Evolutionary conservation across 2,797 vertebrate genomes (phyloP).

Genomic region (Megaceryle alcyon): DNA sequence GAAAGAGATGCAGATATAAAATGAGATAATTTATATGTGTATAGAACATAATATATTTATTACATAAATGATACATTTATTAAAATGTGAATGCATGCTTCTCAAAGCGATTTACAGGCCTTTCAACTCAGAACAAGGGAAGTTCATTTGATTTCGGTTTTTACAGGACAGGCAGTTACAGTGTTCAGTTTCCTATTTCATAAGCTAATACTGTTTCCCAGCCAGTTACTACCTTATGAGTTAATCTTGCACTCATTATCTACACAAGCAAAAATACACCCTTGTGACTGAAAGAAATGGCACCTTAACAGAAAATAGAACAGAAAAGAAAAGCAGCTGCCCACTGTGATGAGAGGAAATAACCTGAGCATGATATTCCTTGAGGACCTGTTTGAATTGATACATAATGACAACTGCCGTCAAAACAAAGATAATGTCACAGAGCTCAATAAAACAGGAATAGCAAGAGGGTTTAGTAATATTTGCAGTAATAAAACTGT

Average conservation of each 20-base stretch:
- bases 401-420: conserved; percentile 58
- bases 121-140: background rate
- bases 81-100: background rate
- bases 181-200: background rate
- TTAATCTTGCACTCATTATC: conserved; percentile 49
- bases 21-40: background rate
- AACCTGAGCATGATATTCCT: conserved; percentile 26
- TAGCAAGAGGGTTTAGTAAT: conserved; percentile 2
- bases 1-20: background rate
- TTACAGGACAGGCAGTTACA: background rate
- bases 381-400: conserved; percentile 42
- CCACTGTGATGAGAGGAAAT: conserved; percentile 32
- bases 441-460: background rate
- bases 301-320: conserved; percentile 46
- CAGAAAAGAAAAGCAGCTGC: conserved; percentile 32
- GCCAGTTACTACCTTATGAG: conserved; percentile 7
- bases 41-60: background rate
- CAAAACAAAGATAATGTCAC: conserved; percentile 42
- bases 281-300: conserved; percentile 27
- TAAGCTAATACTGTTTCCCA: conserved; percentile 45
- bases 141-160: conserved; percentile 26
- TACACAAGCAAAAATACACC: conserved; percentile 7
- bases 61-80: background rate
- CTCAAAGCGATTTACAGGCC: background rate
- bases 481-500: conserved; percentile 20